Conservation (phyloP, 2,797 vertebrate genomes). For the Setipinna tenuifilis region DNA sequence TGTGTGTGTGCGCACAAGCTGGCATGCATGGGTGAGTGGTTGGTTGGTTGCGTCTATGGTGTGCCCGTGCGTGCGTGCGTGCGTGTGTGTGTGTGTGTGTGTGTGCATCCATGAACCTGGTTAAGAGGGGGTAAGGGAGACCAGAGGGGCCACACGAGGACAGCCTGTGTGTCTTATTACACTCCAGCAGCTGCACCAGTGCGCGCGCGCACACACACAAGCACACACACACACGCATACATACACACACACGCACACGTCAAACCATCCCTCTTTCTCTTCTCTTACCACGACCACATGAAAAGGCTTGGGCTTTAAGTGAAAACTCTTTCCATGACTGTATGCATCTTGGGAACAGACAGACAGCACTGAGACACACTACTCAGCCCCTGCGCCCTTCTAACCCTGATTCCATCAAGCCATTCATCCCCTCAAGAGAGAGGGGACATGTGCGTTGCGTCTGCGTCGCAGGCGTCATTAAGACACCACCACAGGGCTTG, state of each 20-base stretch:
- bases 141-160: constrained; percentile 37
- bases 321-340: neutral
- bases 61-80: neutral
- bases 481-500: neutral
- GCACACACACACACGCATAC: constrained; percentile 24
- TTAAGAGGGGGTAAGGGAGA: constrained; percentile 47
- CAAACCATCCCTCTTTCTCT: neutral
- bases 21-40: too few relatives aligned
- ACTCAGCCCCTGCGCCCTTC: too few relatives aligned
- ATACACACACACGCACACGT: constrained; percentile 17
- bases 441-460: neutral
- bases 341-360: neutral
- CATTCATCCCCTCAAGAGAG: too few relatives aligned
- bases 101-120: neutral
- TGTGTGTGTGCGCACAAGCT: neutral
- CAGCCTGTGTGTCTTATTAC: constrained; percentile 50
- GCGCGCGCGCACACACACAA: neutral
- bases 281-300: neutral
- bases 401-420: too few relatives aligned
- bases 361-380: too few relatives aligned
- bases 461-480: neutral
- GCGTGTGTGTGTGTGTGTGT: neutral
- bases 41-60: neutral
- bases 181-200: constrained; percentile 31
- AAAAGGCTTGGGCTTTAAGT: neutral